Conservation (phyloP, 2,797 vertebrate genomes). For the Tangara arthus region DNA sequence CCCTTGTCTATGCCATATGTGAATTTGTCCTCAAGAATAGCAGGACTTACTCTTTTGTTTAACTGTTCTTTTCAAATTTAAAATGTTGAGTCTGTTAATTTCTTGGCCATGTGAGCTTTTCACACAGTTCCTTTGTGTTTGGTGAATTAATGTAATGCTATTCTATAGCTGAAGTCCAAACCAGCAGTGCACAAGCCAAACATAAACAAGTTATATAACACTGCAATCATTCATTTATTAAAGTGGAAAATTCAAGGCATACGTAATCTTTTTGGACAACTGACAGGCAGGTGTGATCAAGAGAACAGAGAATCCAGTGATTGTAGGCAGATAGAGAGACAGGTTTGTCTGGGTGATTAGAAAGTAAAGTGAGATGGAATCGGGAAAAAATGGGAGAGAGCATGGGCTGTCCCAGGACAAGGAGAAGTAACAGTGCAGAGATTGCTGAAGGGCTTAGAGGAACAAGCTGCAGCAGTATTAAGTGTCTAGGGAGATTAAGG, state of each 20-base stretch:
- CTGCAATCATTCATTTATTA: slow-evolving; percentile 40
- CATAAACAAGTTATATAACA: slow-evolving; percentile 65
- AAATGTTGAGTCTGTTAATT: background rate
- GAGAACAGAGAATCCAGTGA: slow-evolving; percentile 20
- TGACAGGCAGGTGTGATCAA: slow-evolving; percentile 64
- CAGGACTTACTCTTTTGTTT: background rate
- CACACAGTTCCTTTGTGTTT: background rate
- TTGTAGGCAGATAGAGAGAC: slow-evolving; percentile 37
- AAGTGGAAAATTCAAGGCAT: slow-evolving; percentile 43
- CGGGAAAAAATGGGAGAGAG: background rate
- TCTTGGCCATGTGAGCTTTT: background rate
- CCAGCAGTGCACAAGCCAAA: background rate
- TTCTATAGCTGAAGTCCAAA: background rate
- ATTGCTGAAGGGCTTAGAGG: background rate
- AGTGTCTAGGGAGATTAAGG: background rate
- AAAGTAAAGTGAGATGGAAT: slow-evolving; percentile 31
- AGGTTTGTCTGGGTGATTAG: slow-evolving; percentile 41
- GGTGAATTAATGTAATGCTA: background rate
- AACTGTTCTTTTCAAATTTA: background rate
- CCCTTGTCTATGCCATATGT: background rate
- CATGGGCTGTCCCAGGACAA: background rate
- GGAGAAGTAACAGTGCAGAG: background rate
- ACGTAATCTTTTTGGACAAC: slow-evolving; percentile 55
- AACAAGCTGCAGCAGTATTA: background rate
- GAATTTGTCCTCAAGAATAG: background rate